A percentile compares a stretch with the other conserved stretches of the same genome.
These are phyloP conservation scores for Bombus terrestris DNA, from an alignment of 1,140 invertebrate species.

Conservation along the genomic window DNA sequence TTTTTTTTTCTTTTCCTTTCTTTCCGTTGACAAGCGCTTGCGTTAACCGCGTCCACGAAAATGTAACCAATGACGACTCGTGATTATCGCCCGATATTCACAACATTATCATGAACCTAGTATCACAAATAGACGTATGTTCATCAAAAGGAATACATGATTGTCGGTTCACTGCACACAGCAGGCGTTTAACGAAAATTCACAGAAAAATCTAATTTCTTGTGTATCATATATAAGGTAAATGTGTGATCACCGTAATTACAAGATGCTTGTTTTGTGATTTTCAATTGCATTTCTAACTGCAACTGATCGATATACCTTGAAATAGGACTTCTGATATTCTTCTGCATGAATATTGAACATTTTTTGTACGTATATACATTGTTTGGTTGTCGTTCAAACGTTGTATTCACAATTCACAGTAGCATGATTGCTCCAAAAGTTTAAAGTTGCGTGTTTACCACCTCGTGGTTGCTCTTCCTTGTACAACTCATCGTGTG, in stretches of 20 bases:
- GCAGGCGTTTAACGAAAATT: constrained; percentile 40
- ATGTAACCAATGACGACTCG: not conserved
- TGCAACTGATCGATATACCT: constrained; percentile 33
- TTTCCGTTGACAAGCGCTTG: constrained; percentile 4
- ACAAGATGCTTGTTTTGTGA: constrained; percentile 60
- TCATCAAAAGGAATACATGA: constrained; percentile 67
- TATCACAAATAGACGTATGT: constrained; percentile 14
- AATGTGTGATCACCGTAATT: constrained; percentile 46
- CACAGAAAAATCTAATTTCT: constrained; percentile 11
- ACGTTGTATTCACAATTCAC: constrained; percentile 56
- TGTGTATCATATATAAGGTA: constrained; percentile 4
- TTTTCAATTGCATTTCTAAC: constrained; percentile 41
- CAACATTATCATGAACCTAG: not conserved
- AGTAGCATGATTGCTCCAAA: constrained; percentile 63
- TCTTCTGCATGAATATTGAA: constrained; percentile 63
- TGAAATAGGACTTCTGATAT: constrained; percentile 24
- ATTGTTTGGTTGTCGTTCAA: constrained; percentile 55
- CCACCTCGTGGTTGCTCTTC: constrained; percentile 52
- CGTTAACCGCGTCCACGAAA: not conserved
- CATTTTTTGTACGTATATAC: constrained; percentile 52
- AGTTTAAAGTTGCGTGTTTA: constrained; percentile 58
- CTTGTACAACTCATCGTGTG: constrained; percentile 51
- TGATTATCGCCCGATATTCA: not conserved
- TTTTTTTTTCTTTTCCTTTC: not conserved
- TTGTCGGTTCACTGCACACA: constrained; percentile 74